These are phyloP conservation scores for Columba livia DNA, from an alignment of 2,113 vertebrate genomes.

Conservation along the genomic window DNA sequence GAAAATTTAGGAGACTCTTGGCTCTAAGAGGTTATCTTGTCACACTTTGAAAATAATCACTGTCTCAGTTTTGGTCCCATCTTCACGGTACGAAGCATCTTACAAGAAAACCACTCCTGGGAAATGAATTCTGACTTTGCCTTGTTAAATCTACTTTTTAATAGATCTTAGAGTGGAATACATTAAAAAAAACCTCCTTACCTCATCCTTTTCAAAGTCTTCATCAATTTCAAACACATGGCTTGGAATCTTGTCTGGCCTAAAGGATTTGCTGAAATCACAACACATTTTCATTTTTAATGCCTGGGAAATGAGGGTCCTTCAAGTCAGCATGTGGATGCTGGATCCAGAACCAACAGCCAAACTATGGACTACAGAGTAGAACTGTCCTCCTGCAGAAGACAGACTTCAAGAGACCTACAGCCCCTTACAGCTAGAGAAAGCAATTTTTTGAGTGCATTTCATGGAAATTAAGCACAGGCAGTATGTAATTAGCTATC, in stretches of 20 bases:
- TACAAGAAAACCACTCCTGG: background rate
- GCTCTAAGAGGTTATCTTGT: background rate
- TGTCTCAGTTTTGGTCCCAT: background rate
- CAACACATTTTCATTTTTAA: conserved; percentile 40
- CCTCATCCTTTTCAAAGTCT: conserved; percentile 92
- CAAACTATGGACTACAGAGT: background rate
- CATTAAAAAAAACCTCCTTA: conserved; percentile 46
- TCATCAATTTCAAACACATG: conserved; percentile 96
- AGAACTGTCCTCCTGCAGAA: background rate
- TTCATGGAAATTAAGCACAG: background rate
- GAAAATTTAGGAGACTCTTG: background rate
- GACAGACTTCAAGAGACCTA: background rate
- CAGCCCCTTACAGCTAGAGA: background rate
- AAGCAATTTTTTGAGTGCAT: background rate
- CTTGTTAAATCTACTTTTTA: background rate
- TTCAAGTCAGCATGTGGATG: background rate
- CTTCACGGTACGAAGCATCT: background rate
- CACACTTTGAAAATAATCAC: background rate
- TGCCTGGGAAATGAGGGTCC: background rate
- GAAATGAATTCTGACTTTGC: background rate
- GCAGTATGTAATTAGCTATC: background rate
- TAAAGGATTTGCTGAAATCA: conserved; percentile 89
- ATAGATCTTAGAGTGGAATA: background rate
- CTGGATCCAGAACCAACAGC: background rate
- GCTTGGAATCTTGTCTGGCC: conserved; percentile 91